These are phyloP conservation scores for Urocolius indicus DNA, from an alignment of 2,113 vertebrate genomes.

Conservation along the genomic window DNA sequence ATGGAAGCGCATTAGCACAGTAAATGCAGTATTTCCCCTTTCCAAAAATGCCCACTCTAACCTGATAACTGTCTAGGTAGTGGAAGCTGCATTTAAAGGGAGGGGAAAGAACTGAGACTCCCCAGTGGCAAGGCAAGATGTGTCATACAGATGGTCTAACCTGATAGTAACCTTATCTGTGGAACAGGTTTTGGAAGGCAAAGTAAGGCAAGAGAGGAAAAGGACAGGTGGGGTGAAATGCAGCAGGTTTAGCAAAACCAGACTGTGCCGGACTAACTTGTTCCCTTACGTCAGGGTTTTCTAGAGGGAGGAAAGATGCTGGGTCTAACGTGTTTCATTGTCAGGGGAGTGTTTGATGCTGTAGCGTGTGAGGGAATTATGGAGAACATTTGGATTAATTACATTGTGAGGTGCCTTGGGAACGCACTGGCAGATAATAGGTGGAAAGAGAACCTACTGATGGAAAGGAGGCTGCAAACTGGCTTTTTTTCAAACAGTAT, in stretches of 20 bases:
- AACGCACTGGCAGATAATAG: neutral
- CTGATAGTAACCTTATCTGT: neutral
- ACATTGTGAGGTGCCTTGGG: neutral
- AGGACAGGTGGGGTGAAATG: neutral
- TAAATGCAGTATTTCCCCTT: neutral
- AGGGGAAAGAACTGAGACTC: neutral
- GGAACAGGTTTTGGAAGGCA: neutral
- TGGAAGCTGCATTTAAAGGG: neutral
- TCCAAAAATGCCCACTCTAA: neutral
- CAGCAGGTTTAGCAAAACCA: neutral
- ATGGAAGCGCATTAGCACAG: neutral
- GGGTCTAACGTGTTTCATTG: neutral
- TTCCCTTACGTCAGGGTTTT: neutral
- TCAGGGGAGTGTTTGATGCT: neutral
- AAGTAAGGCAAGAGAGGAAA: neutral
- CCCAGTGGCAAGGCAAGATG: neutral
- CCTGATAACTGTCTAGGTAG: neutral
- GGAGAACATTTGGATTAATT: neutral
- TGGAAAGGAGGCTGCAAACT: neutral
- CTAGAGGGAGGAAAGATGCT: neutral
- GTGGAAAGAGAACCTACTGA: neutral
- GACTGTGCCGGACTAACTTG: neutral
- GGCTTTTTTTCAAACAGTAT: neutral
- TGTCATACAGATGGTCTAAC: neutral
- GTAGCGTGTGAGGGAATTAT: rapidly evolving